phyloP scores from a whole-genome alignment of 1,140 invertebrate genomes.

The Proctacanthus coquilletti region DNA sequence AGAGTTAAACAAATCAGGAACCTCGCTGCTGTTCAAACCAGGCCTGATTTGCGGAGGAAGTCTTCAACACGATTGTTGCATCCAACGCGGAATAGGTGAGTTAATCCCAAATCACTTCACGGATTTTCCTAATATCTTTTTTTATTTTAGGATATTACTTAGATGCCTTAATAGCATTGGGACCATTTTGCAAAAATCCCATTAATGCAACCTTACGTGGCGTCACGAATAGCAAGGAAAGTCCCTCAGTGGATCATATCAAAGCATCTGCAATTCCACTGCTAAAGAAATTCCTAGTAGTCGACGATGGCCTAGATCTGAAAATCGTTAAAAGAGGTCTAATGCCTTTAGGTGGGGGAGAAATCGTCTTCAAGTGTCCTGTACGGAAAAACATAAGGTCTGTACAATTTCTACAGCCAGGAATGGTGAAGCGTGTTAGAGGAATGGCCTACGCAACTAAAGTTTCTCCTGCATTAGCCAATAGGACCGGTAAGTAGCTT shows the following conservation, averaged over 20 bases:
- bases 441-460: constrained; percentile 70
- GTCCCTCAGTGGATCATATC: constrained; percentile 74
- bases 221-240: constrained; percentile 72
- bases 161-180: constrained; percentile 74
- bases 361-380: constrained; percentile 79
- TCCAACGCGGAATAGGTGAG: constrained; percentile 57
- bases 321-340: constrained; percentile 74
- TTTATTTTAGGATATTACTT: constrained; percentile 66
- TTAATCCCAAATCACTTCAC: too few species aligned
- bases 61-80: constrained; percentile 74
- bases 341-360: constrained; percentile 76
- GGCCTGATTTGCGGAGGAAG: constrained; percentile 78
- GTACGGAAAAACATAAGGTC: constrained; percentile 40
- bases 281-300: constrained; percentile 68
- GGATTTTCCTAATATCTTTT: too few species aligned
- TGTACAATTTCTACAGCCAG: constrained; percentile 53
- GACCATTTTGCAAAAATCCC: constrained; percentile 88
- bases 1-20: constrained; percentile 86
- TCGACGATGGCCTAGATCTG: constrained; percentile 76
- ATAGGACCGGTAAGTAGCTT: constrained; percentile 45
- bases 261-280: constrained; percentile 64
- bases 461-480: constrained; percentile 81
- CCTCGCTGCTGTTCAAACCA: constrained; percentile 73
- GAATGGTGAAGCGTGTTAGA: constrained; percentile 87
- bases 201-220: constrained; percentile 69